Conservation (phyloP, 2,797 vertebrate genomes). For the Paramormyrops hopkinsi region DNA sequence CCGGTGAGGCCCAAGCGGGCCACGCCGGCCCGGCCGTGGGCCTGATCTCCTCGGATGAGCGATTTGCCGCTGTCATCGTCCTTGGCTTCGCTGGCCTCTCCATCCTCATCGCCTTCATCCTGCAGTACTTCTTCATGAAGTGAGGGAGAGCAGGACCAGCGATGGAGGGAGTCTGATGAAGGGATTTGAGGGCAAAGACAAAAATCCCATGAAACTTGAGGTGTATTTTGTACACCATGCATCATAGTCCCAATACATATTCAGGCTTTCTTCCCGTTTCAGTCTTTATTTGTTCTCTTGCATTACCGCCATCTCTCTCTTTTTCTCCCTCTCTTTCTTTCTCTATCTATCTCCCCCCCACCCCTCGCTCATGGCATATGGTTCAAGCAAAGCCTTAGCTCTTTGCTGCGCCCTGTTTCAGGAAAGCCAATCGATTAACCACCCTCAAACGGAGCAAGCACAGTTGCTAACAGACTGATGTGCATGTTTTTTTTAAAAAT, state of each 20-base stretch:
- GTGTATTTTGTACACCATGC: conserved; percentile 72
- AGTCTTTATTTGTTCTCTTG: conserved; percentile 38
- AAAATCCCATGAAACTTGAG: conserved; percentile 60
- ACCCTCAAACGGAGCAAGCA: conserved; percentile 61
- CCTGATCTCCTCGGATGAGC: conserved; percentile 84
- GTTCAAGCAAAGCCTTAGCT: conserved; percentile 61
- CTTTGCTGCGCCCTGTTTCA: conserved; percentile 71
- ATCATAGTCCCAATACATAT: conserved; percentile 73
- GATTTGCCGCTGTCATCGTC: conserved; percentile 88
- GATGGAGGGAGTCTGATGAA: conserved; percentile 27
- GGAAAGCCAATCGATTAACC: conserved; percentile 74
- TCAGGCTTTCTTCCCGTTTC: conserved; percentile 52
- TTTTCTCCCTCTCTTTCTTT: conserved; percentile 39
- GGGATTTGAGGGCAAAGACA: conserved; percentile 38
- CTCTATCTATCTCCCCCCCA: conserved; percentile 41
- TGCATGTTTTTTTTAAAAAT: conserved; percentile 52
- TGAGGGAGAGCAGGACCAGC: conserved; percentile 54
- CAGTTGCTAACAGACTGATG: conserved; percentile 56
- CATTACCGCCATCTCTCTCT: conserved; percentile 34
- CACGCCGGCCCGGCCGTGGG: conserved; percentile 64
- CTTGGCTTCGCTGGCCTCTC: conserved; percentile 83
- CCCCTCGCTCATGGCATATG: conserved; percentile 41
- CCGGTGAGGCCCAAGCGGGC: conserved; percentile 60
- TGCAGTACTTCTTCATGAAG: conserved; percentile 99
- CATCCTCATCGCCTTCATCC: conserved; percentile 88